Base-by-base conservation (phyloP, 2,797 vertebrate species). In the Tamandua tetradactyla region DNA sequence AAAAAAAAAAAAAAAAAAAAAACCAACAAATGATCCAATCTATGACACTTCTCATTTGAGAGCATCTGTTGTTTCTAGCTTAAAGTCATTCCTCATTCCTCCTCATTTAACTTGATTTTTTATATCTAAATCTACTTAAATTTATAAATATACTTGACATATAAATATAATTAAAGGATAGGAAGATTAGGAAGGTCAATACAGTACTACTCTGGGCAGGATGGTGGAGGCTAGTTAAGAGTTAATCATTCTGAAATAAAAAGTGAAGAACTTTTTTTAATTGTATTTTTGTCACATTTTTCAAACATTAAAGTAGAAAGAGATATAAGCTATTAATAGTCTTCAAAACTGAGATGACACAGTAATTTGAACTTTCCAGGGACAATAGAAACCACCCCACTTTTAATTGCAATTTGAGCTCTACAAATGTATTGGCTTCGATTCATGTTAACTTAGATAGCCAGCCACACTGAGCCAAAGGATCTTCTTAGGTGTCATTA, bases 401-500 rank as follows among this genome's bases (percentile, higher is more conserved):
- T 57, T 57, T 71, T 72, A 42, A 87, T 91, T 61, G 94, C 40
- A 89, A 27, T 49, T 83, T 87, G 89, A 91, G 47, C 32, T 89
- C 69, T 71, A 75, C 23, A 83, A 88, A 91, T 89, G 64, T 69
- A 69, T 49, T 69, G 84, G 93, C 57, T 18, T 76, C 44, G 30
- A 62, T 75, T 86, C 78, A 79, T 25, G n/a, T 80, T 89, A 85
- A 90, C 64, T 66, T 37, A 88, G 81, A 81, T 14, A 61, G 89
- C 68, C 88, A 89, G 66, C 32, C n/a, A 35, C 49, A 10, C 20
- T 2, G 40, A 44, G 86, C 82, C 90, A 90, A 74, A 93, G 6
- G 40, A 35, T 91, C 90, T 85, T 87, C 68, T 88, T 62, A 69
- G 81, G 81, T 86, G 75, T 94, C 80, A 52, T 52, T 15, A 69